Conservation (phyloP, 2,888 invertebrate species). For the Drosophila flavopinicola region DNA sequence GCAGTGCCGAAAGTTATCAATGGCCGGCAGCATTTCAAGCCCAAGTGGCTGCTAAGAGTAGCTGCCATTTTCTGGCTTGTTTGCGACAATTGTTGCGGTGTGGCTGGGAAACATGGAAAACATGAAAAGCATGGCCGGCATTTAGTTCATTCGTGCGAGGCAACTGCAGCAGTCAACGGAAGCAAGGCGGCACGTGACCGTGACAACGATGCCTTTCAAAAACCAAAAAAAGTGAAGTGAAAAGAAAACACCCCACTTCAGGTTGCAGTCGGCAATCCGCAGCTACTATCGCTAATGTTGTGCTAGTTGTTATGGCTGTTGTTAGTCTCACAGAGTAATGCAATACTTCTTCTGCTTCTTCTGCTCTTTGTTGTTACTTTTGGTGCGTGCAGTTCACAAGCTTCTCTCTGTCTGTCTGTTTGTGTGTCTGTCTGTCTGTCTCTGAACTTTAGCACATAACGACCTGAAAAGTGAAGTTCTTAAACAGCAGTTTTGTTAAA, state of each 20-base stretch:
- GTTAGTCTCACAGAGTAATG: conserved; percentile 43
- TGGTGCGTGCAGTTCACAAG: conserved; percentile 62
- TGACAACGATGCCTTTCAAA: conserved; percentile 62
- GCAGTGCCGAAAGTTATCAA: conserved; percentile 14
- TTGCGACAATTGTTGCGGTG: conserved; percentile 70
- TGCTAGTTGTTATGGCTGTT: conserved; percentile 65
- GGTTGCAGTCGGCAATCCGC: conserved; percentile 15
- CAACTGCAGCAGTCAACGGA: conserved; percentile 54
- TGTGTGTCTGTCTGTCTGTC: background rate
- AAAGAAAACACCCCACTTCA: background rate
- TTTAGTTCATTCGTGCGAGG: conserved; percentile 64
- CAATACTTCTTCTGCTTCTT: conserved; percentile 39
- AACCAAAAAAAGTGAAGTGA: background rate
- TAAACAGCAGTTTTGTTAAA: conserved; percentile 15
- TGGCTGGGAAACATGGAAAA: conserved; percentile 35
- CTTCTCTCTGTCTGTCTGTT: background rate
- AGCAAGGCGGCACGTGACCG: conserved; percentile 68
- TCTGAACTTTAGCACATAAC: conserved; percentile 8
- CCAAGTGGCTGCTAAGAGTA: conserved; percentile 36
- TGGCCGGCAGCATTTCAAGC: conserved; percentile 24
- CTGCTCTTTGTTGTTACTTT: conserved; percentile 18
- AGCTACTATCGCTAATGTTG: conserved; percentile 57
- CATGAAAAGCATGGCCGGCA: conserved; percentile 63
- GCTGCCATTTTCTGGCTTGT: conserved; percentile 72
- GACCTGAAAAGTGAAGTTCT: conserved; percentile 14